Conservation (phyloP, 2,113 vertebrate species). For the Lophura nycthemera region DNA sequence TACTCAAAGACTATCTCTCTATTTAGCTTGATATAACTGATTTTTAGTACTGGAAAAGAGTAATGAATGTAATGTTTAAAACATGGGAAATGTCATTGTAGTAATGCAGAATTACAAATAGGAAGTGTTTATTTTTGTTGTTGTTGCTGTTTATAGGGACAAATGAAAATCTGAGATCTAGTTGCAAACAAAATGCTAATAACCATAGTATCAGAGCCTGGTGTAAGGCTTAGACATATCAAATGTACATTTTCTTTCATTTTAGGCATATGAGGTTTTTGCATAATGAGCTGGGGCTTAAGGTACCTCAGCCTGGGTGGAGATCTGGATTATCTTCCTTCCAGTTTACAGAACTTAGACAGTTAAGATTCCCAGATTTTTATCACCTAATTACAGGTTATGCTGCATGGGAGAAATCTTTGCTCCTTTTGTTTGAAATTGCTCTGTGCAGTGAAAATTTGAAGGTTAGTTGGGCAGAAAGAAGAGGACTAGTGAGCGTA, state of each 20-base stretch:
- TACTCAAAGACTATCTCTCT: neutral
- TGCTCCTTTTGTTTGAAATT: neutral
- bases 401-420: neutral
- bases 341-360: neutral
- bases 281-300: neutral
- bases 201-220: neutral
- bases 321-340: neutral
- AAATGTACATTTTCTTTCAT: neutral
- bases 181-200: neutral
- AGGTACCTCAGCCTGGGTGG: neutral
- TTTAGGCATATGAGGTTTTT: neutral
- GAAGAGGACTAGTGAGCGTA: neutral
- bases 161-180: neutral
- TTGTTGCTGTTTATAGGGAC: neutral
- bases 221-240: neutral
- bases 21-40: neutral
- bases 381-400: neutral
- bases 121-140: neutral
- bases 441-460: neutral
- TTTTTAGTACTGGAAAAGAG: neutral
- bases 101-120: neutral
- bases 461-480: neutral
- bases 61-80: neutral
- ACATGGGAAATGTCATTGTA: neutral
- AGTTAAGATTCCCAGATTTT: neutral